These are phyloP conservation scores for Dermolepida albohirtum DNA, from an alignment of 2,888 invertebrate genomes.

Conservation along the genomic window DNA sequence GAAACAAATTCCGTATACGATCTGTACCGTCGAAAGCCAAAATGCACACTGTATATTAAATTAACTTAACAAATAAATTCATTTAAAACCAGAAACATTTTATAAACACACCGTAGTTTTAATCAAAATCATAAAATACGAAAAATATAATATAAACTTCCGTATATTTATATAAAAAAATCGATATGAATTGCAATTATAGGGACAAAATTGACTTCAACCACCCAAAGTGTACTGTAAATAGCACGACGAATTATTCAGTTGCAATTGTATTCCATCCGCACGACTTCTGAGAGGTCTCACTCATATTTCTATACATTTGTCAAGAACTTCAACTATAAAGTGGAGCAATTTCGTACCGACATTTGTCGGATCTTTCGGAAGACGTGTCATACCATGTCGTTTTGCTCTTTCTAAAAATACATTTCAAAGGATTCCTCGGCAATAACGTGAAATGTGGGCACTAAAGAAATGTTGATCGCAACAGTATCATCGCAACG, in stretches of 20 bases:
- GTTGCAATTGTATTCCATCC: conserved; percentile 38
- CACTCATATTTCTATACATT: conserved; percentile 41
- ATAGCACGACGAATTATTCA: conserved; percentile 24
- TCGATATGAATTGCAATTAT: conserved; percentile 1
- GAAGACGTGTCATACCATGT: conserved; percentile 19
- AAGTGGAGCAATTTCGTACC: conserved; percentile 46
- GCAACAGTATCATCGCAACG: conserved; percentile 45
- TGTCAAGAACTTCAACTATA: conserved; percentile 45
- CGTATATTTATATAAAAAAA: too few relatives aligned
- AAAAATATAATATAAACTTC: too few relatives aligned
- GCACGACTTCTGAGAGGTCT: conserved; percentile 29
- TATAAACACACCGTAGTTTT: too few relatives aligned
- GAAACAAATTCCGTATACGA: too few relatives aligned
- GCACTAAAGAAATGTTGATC: conserved; percentile 50
- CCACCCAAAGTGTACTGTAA: conserved; percentile 4
- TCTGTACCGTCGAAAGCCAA: too few relatives aligned
- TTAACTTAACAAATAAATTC: too few relatives aligned
- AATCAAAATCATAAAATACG: too few relatives aligned
- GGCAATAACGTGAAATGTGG: conserved; percentile 48
- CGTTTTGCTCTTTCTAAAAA: conserved; percentile 47
- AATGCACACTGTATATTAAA: too few relatives aligned
- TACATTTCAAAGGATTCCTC: conserved; percentile 52
- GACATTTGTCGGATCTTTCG: conserved; percentile 30
- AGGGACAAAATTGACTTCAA: conserved; percentile 26
- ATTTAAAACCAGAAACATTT: too few relatives aligned